A percentile compares a stretch with the other conserved stretches of the same genome.
Conservation (phyloP, 1,140 invertebrate species). For the Ptiloglossa arizonensis region DNA sequence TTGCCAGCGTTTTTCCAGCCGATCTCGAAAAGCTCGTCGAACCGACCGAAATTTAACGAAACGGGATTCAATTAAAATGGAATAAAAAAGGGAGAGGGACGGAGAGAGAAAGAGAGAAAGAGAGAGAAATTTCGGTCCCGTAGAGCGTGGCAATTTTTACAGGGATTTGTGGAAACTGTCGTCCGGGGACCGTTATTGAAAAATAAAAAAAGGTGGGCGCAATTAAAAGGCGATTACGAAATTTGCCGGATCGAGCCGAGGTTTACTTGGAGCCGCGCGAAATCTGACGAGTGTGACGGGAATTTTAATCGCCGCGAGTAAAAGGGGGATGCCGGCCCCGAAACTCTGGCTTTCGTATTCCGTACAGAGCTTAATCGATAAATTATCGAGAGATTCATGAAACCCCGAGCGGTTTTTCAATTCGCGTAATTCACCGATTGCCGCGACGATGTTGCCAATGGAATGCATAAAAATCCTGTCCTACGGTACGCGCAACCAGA, state of each 20-base stretch:
- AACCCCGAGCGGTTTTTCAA: constrained; percentile 54
- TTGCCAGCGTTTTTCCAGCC: not conserved
- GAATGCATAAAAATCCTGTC: constrained; percentile 51
- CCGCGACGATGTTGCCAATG: constrained; percentile 24
- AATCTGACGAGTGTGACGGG: constrained; percentile 57
- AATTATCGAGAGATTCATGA: constrained; percentile 67
- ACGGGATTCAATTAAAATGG: not conserved
- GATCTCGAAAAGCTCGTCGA: not conserved
- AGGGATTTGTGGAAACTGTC: not conserved
- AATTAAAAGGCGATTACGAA: constrained; percentile 27
- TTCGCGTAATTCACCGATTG: constrained; percentile 62
- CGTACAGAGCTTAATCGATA: constrained; percentile 64
- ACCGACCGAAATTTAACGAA: not conserved
- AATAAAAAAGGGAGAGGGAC: too few species aligned
- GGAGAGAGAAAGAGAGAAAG: too few species aligned
- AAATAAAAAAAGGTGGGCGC: not conserved
- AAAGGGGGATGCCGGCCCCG: not conserved
- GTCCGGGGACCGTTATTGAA: not conserved
- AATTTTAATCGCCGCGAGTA: constrained; percentile 51
- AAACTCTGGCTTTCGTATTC: constrained; percentile 58
- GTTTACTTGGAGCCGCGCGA: constrained; percentile 23
- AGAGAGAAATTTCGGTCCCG: not conserved
- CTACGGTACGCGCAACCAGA: not conserved
- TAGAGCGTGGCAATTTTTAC: not conserved
- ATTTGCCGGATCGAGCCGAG: constrained; percentile 32